Conservation (phyloP, 1,140 invertebrate species). For the Bombus pyrosoma region DNA sequence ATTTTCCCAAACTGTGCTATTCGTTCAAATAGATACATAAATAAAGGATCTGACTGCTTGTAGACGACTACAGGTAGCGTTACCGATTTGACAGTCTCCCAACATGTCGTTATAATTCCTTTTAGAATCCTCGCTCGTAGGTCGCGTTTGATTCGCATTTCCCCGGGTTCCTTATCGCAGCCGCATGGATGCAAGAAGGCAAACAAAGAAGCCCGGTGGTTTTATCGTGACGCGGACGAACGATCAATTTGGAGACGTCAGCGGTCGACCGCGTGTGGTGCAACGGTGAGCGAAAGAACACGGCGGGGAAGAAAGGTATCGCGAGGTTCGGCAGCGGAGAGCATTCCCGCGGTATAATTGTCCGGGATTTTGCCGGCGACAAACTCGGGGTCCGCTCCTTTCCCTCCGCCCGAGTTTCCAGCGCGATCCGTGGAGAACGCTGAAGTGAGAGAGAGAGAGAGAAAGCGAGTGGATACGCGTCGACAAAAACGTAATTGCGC, state of each 20-base stretch:
- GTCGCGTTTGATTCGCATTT: background rate
- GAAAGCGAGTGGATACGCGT: constrained; percentile 14
- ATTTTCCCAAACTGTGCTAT: too few species aligned
- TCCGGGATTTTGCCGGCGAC: constrained; percentile 77
- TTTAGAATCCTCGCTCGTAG: background rate
- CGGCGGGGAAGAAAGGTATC: background rate
- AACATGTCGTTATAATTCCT: background rate
- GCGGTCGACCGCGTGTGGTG: background rate
- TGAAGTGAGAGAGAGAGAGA: background rate
- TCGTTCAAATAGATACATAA: too few species aligned
- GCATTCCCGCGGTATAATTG: constrained; percentile 74
- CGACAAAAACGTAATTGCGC: constrained; percentile 74
- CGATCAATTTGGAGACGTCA: constrained; percentile 6
- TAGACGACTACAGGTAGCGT: too few species aligned
- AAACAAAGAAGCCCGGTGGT: background rate
- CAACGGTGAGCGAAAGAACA: constrained; percentile 3
- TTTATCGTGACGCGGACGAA: background rate
- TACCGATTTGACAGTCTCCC: too few species aligned
- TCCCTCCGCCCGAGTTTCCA: constrained; percentile 33
- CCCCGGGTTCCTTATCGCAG: background rate
- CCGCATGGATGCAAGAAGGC: background rate
- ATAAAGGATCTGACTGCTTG: too few species aligned
- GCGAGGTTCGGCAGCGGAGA: constrained; percentile 41
- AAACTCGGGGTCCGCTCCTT: constrained; percentile 65
- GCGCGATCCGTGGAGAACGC: constrained; percentile 41